Base-by-base conservation (phyloP, 2,888 invertebrate genomes). In the Epicampocera succincta region DNA sequence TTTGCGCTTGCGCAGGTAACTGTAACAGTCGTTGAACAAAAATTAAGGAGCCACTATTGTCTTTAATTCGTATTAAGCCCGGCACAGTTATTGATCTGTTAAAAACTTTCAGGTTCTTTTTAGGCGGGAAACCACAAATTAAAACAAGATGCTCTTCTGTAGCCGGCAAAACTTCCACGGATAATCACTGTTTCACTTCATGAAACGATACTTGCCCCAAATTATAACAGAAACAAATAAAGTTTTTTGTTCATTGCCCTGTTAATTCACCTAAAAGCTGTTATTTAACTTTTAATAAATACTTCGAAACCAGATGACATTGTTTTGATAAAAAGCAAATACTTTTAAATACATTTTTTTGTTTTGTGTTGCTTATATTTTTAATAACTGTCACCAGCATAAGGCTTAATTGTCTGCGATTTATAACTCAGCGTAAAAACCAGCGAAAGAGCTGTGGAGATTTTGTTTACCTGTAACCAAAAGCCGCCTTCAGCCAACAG, bases 351-450 rank as follows among this genome's bases (percentile, higher is more conserved):
- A 58, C 19, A 56, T 6, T 58, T 50, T 52, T 33, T 33, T 33
- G 48, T 60, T 54, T 52, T 40, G 21, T 25, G 3, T 42, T 19
- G 46, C 21, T 38, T 17, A 40, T 38, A 38, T 61, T 66, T 72
- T 69, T 78, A 82, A 79, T 75, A 82, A 71, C 60, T 75, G 82
- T 82, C 78, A 21, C 25, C 11, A 15, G 13, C 82, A 82, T 74
- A 52, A 65, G 78, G 46, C 58, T 25, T 58, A 50, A 60, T 42
- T 72, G 76, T 44, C 54, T 52, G 13, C 46, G 69, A 69, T 69
- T 68, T 75, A 48, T 48, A 48, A 48, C 48, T 25, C 29, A 63
- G n/a, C 38, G 25, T 3, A 25, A 25, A 17, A 42, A 63, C 25
- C 61, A 46, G 38, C 33, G 13, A 54, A 44, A 25, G 44, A 52